phyloP scores from a whole-genome alignment of 2,888 invertebrate species.

The Cephus spinipes region DNA sequence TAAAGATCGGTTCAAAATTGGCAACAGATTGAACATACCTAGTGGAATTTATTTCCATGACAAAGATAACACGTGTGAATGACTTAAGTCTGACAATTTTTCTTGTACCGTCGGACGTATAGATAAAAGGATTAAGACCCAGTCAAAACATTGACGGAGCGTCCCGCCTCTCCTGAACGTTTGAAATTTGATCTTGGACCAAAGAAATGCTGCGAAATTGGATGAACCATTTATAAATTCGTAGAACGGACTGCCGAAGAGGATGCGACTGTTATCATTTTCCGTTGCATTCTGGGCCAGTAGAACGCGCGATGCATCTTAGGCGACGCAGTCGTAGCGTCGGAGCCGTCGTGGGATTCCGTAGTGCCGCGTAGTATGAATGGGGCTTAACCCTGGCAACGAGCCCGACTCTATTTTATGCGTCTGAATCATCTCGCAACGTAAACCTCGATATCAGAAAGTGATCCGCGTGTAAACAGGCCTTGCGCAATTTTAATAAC shows the following conservation, averaged over 20 bases:
- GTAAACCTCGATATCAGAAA: not conserved
- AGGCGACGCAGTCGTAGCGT: not conserved
- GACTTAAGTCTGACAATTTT: not conserved
- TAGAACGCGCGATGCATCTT: not conserved
- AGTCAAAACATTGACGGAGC: not conserved
- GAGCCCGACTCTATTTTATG: constrained; percentile 39
- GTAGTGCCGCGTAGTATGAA: constrained; percentile 22
- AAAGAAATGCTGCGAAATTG: not conserved
- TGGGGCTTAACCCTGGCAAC: constrained; percentile 34
- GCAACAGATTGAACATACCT: not conserved
- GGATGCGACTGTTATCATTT: not conserved
- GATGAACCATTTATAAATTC: not conserved
- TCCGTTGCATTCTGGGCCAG: not conserved
- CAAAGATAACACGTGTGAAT: not conserved
- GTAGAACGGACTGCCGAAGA: not conserved
- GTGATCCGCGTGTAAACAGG: not conserved
- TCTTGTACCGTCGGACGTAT: not conserved
- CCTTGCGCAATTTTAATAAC: not conserved
- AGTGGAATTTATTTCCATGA: not conserved
- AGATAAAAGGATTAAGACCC: not conserved
- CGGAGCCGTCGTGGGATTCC: not conserved
- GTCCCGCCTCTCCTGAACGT: not conserved
- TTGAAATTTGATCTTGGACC: not conserved
- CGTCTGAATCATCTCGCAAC: constrained; percentile 37
- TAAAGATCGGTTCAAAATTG: not conserved